Percentiles rank a stretch among this genome's conserved stretches.
These are phyloP conservation scores for Channa maculata DNA, from an alignment of 2,113 vertebrate species.

Conservation along the genomic window DNA sequence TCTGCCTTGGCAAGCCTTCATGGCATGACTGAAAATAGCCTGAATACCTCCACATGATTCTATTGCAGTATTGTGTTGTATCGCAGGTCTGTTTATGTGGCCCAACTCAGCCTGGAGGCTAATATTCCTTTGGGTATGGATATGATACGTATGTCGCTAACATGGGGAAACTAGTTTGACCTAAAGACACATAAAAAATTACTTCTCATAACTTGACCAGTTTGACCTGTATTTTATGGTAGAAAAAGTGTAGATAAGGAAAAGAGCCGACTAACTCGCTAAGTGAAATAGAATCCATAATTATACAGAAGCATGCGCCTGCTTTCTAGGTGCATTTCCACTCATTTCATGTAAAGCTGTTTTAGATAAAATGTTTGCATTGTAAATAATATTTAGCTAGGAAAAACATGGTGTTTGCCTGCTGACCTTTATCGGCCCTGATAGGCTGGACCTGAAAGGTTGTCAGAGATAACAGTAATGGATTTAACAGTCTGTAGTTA, in stretches of 20 bases:
- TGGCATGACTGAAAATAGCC: conserved; percentile 62
- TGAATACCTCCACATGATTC: conserved; percentile 56
- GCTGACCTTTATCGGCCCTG: neutral
- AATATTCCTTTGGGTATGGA: conserved; percentile 21
- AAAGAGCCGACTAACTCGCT: neutral
- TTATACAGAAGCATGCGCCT: neutral
- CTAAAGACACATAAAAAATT: neutral
- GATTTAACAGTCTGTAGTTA: conserved; percentile 17
- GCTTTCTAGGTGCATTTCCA: too few species aligned
- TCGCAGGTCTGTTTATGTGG: conserved; percentile 18
- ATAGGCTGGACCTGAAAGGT: neutral
- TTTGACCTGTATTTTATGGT: neutral
- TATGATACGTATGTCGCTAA: neutral
- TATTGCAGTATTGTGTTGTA: conserved; percentile 23
- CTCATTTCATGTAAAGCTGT: too few species aligned
- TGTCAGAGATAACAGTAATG: conserved; percentile 36
- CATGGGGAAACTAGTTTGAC: neutral
- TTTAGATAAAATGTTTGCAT: too few species aligned
- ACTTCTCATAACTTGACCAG: neutral
- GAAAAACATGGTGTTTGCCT: conserved; percentile 5
- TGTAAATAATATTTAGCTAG: too few species aligned
- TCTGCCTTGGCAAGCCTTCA: conserved; percentile 54
- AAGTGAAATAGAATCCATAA: too few species aligned
- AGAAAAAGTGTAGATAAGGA: neutral
- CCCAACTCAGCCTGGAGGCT: conserved; percentile 16